These are phyloP conservation scores for Clarias laeviceps DNA, from an alignment of 2,797 vertebrate species.

Conservation along the genomic window DNA sequence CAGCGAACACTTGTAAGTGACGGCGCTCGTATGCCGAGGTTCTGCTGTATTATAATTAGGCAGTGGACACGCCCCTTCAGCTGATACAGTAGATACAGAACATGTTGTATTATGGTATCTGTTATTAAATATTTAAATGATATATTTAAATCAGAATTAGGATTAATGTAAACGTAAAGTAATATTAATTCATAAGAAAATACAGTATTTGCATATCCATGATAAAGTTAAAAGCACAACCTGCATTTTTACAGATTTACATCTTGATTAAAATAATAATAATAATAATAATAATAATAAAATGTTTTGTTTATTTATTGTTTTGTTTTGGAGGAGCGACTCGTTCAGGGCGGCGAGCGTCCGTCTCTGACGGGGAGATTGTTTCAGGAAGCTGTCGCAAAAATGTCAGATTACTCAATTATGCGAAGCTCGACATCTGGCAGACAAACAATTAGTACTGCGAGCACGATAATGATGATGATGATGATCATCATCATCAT, in stretches of 20 bases:
- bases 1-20: too few relatives aligned
- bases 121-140: background rate
- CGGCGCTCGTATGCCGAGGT: too few relatives aligned
- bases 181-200: background rate
- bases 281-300: too few relatives aligned
- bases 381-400: conserved; percentile 69
- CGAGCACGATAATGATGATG: conserved; percentile 80
- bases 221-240: conserved; percentile 35
- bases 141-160: background rate
- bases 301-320: background rate
- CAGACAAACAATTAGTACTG: conserved; percentile 78
- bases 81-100: background rate
- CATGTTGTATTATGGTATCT: background rate
- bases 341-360: conserved; percentile 63
- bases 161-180: too few relatives aligned
- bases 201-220: background rate
- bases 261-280: too few relatives aligned
- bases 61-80: background rate
- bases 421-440: conserved; percentile 79
- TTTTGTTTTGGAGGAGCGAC: conserved; percentile 58
- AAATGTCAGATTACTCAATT: conserved; percentile 81
- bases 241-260: too few relatives aligned
- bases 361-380: conserved; percentile 70
- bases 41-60: background rate
- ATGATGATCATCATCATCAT: conserved; percentile 77